Base-by-base conservation (phyloP, 1,140 invertebrate genomes). In the Zaprionus capensis region DNA sequence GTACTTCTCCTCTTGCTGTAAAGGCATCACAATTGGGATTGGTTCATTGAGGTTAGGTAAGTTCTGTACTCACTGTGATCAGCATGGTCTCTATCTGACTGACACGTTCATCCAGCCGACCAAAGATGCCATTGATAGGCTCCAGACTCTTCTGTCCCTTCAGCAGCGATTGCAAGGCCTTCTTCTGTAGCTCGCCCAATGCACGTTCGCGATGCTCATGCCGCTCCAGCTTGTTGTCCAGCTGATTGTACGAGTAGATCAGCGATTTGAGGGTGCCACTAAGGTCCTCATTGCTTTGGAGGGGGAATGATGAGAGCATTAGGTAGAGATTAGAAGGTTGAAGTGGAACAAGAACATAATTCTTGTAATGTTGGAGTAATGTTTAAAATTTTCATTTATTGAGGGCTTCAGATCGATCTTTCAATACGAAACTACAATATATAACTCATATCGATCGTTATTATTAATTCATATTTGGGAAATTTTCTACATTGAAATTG, bases 151-250 rank as follows among this genome's bases (percentile, higher is more conserved):
- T 94, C 57, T 96, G 95, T 41, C 95, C 94, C 85, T 96, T 97
- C 51, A 97, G 96, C n/a, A 98, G 91, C 0, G 94, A 91, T 0
- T 93, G 90, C 36, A 98, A 91, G 2, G 95, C 95, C 91, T 96
- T 96, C 93, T 97, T 97, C 6, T 97, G 81, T 65, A 96, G 94
- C 63, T 97, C 97, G 1, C 96, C 97, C 2, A 97, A 92, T 7
- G 96, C 95, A 46, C 96, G 94, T 88, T 97, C 97, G 15, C 97
- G 93, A 65, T 94, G 95, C 91, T 98, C 97, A 91, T 98, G 97
- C 26, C 97, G 93, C 82, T 97, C 97, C 71, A 98, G 91, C 93
- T 98, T 98, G 82, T 96, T 96, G 53, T 96, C 96, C 67, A 96
- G 95, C 24, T 95, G 94, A 24, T 96, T 94, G 92, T 97, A 95